Evolutionary conservation across 2,888 invertebrate species (phyloP), one percentile per base, ranked within the genome.

Genomic region (Cheilosia vulpina): DNA sequence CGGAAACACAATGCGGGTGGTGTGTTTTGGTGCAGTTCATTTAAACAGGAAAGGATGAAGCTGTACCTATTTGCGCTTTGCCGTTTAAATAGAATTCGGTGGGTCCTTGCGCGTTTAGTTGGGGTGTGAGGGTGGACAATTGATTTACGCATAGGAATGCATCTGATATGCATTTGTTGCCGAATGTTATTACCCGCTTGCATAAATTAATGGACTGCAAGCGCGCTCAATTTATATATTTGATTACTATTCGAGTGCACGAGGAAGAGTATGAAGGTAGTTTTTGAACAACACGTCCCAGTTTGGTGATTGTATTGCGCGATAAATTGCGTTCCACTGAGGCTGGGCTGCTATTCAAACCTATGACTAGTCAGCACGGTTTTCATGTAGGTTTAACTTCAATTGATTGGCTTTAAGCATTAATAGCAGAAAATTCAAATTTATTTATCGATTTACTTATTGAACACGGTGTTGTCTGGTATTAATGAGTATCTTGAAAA

Each of bases 131-230:
- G 17, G 38, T 19, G 17, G 15, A 27, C 17, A 60, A 60, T 52
- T 41, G 27, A 52, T 60, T 60, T 60, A 60, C 52, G 73, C 53
- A 72, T 43, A 27, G 43, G 7, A 71, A 58, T 47, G 47, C 27
- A 60, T 52, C 24, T 58, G 58, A 71, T 57, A 50, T 58, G 50
- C 24, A 41, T 71, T 71, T 60, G 60, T 21, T 52, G 34, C 5
- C 45, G 31, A 73, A 66, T 58, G 72, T 57, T 52, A 65, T 65
- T 63, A 19, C 41, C 50, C 13, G 31, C n/a, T n/a, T 55, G 34
- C 43, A 43, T 24, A 52, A 76, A 69, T 65, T 81, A 81, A 76
- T 81, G 81, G 63, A 63, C 63, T 81, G 76, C 31, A 69, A 63
- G 27, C 13, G 50, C 21, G 76, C 52, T 69, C 50, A 76, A 69